These are phyloP conservation scores for Menura novaehollandiae DNA, from an alignment of 2,113 vertebrate genomes.

Conservation along the genomic window DNA sequence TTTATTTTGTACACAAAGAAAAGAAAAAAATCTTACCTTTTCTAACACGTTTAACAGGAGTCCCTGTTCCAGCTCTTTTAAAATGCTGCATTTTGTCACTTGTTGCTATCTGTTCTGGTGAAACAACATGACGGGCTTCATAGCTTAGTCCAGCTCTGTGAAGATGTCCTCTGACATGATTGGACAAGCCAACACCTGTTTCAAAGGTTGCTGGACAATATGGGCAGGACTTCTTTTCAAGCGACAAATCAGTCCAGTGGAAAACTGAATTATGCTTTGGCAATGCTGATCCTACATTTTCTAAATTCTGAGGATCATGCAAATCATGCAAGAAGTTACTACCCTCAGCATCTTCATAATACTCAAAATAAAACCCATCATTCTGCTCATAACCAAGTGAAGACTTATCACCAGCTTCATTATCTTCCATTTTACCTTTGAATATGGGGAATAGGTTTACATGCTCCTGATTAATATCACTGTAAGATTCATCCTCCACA, in stretches of 20 bases:
- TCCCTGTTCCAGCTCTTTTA: constrained; percentile 81
- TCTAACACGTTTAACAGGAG: constrained; percentile 80
- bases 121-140: constrained; percentile 90
- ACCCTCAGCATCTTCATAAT: constrained; percentile 79
- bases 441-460: constrained; percentile 78
- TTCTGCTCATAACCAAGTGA: constrained; percentile 76
- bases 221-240: constrained; percentile 87
- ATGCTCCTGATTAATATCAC: constrained; percentile 76
- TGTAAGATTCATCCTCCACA: constrained; percentile 76
- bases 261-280: constrained; percentile 80
- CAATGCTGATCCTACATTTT: constrained; percentile 74
- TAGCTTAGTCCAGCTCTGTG: constrained; percentile 91
- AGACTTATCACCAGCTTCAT: constrained; percentile 72
- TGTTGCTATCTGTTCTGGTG: constrained; percentile 89
- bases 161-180: constrained; percentile 92
- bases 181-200: constrained; percentile 91
- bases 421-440: constrained; percentile 78
- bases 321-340: constrained; percentile 76
- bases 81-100: constrained; percentile 87
- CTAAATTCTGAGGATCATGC: constrained; percentile 77
- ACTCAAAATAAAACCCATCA: constrained; percentile 84
- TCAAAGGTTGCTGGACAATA: constrained; percentile 93
- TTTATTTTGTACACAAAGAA: not conserved
- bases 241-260: constrained; percentile 81
- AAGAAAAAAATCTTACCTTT: constrained; percentile 77